Percentiles rank a stretch among this genome's conserved stretches.
Evolutionary conservation across 1,140 invertebrate species (phyloP).

Genomic region (Habropoda laboriosa): DNA sequence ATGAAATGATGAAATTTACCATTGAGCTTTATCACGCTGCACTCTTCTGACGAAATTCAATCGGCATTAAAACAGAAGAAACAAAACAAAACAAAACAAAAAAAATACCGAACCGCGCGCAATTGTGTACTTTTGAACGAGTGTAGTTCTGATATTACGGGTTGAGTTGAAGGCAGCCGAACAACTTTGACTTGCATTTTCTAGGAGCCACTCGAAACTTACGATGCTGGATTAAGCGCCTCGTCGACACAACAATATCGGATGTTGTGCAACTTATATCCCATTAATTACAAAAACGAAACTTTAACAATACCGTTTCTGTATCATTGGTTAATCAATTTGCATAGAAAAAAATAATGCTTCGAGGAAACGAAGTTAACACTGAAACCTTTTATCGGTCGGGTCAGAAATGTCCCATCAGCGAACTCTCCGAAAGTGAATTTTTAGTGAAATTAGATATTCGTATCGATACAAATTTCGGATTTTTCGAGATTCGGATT

Average conservation of each 20-base stretch:
- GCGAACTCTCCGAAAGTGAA: too few species aligned
- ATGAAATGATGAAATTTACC: background rate
- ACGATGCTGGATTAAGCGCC: constrained; percentile 57
- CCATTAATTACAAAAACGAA: constrained; percentile 2
- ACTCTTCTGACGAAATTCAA: background rate
- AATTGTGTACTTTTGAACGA: constrained; percentile 15
- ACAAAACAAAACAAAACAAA: too few species aligned
- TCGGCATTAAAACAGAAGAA: background rate
- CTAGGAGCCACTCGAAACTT: constrained; percentile 38
- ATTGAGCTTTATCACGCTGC: background rate
- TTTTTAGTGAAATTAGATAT: too few species aligned
- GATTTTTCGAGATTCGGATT: too few species aligned
- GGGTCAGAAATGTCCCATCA: too few species aligned
- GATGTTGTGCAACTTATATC: background rate
- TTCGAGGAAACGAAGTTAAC: too few species aligned
- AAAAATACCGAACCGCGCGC: too few species aligned
- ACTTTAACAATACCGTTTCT: constrained; percentile 5
- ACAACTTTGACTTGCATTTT: constrained; percentile 41
- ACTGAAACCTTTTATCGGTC: too few species aligned
- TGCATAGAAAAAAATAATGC: too few species aligned
- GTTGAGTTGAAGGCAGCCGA: constrained; percentile 30
- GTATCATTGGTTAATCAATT: background rate
- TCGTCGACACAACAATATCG: constrained; percentile 14
- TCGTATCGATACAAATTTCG: too few species aligned
- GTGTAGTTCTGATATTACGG: background rate